A percentile compares a stretch with the other conserved stretches of the same genome.
phyloP scores from a whole-genome alignment of 2,113 vertebrate genomes.

The Callaeas wilsoni region DNA sequence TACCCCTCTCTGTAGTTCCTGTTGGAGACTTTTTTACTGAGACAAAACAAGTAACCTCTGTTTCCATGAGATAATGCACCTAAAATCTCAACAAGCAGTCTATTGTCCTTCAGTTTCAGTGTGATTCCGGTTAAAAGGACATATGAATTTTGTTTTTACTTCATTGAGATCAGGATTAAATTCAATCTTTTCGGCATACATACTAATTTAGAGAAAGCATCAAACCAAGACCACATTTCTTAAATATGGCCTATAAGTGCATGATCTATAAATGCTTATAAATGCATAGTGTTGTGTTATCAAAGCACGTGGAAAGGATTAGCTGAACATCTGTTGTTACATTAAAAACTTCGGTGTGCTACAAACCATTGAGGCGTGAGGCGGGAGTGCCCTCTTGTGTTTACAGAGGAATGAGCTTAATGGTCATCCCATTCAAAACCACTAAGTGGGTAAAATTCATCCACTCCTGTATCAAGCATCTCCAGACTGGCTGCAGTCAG shows the following conservation, averaged over 20 bases:
- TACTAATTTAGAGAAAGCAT: background rate
- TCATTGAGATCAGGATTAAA: background rate
- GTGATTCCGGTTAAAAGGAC: background rate
- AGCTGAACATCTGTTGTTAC: background rate
- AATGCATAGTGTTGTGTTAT: background rate
- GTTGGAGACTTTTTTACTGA: background rate
- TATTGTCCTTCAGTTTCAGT: background rate
- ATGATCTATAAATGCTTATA: background rate
- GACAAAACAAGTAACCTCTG: background rate
- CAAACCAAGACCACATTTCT: background rate
- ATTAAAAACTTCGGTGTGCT: background rate
- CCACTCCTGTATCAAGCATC: background rate
- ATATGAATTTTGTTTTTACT: background rate
- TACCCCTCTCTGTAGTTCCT: background rate
- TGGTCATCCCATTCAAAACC: background rate
- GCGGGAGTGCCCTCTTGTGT: constrained; percentile 72
- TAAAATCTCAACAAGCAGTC: background rate
- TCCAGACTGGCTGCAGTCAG: background rate
- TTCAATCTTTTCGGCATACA: background rate
- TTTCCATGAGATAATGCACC: background rate
- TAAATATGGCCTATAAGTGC: background rate
- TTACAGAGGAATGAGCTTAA: background rate
- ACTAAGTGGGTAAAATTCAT: background rate
- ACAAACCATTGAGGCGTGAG: background rate
- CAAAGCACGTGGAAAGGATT: background rate